A percentile compares a stretch with the other conserved stretches of the same genome.
Evolutionary conservation across 2,797 vertebrate genomes (phyloP).

Genomic region (Hoplostethus mediterraneus): DNA sequence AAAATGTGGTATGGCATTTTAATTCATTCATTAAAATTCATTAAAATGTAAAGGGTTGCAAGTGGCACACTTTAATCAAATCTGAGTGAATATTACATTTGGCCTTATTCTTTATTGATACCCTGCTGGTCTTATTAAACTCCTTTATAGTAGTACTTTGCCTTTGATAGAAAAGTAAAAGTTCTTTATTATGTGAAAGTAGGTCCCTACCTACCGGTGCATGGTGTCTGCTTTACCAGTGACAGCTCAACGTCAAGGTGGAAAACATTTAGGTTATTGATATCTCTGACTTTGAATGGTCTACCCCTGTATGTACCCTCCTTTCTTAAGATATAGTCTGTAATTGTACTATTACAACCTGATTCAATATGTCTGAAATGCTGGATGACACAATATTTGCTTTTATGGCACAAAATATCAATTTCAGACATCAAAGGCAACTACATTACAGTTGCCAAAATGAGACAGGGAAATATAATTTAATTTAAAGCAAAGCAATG

Average conservation of each 20-base stretch:
- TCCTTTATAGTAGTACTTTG: constrained; percentile 9
- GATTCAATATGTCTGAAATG: constrained; percentile 22
- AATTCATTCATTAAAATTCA: constrained; percentile 24
- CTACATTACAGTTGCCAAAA: constrained; percentile 70
- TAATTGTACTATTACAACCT: constrained; percentile 14
- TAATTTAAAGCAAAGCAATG: constrained; percentile 62
- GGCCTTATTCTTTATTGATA: constrained; percentile 16
- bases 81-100: constrained; percentile 33
- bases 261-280: constrained; percentile 5
- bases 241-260: background rate
- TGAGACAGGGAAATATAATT: constrained; percentile 66
- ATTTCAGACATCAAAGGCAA: constrained; percentile 79
- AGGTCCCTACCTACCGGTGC: background rate
- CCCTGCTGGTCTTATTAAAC: constrained; percentile 20
- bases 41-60: constrained; percentile 32
- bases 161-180: constrained; percentile 27
- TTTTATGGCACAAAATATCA: constrained; percentile 66
- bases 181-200: constrained; percentile 11
- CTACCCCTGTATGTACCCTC: constrained; percentile 10
- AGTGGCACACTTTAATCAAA: constrained; percentile 29
- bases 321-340: background rate
- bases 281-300: constrained; percentile 5
- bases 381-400: constrained; percentile 44
- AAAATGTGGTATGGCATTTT: constrained; percentile 14
- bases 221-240: background rate